Conservation (phyloP, 2,888 invertebrate genomes). For the Quadroppia sp. region DNA sequence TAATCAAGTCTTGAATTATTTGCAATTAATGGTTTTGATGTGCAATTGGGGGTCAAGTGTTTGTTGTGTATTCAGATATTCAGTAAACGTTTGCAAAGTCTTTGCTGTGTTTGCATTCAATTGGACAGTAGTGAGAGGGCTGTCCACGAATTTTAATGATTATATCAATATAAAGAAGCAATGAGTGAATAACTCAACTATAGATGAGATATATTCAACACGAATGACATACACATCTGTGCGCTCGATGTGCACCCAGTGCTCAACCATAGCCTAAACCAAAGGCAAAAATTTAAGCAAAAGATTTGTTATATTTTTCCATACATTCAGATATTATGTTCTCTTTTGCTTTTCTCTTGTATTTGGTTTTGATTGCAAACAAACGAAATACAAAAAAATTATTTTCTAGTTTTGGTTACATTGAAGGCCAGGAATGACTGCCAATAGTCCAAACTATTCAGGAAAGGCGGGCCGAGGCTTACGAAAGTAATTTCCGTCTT, state of each 20-base stretch:
- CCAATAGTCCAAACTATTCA: conserved; percentile 1
- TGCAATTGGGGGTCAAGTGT: conserved; percentile 5
- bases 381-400: background rate
- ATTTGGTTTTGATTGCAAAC: background rate
- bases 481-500: conserved; percentile 27
- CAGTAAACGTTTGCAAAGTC: background rate
- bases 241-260: background rate
- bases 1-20: background rate
- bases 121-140: background rate
- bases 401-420: background rate
- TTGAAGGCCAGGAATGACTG: background rate
- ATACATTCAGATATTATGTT: background rate
- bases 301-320: background rate
- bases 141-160: conserved; percentile 22
- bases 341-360: background rate
- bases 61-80: background rate
- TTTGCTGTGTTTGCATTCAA: background rate
- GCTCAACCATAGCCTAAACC: background rate
- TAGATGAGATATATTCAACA: no score
- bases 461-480: conserved; percentile 6
- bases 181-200: no score
- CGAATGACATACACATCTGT: conserved; percentile 15
- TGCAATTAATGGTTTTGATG: conserved; percentile 2
- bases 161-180: background rate
- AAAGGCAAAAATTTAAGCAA: background rate